These are phyloP conservation scores for Cloeon dipterum DNA, from an alignment of 2,888 invertebrate species.

Conservation along the genomic window DNA sequence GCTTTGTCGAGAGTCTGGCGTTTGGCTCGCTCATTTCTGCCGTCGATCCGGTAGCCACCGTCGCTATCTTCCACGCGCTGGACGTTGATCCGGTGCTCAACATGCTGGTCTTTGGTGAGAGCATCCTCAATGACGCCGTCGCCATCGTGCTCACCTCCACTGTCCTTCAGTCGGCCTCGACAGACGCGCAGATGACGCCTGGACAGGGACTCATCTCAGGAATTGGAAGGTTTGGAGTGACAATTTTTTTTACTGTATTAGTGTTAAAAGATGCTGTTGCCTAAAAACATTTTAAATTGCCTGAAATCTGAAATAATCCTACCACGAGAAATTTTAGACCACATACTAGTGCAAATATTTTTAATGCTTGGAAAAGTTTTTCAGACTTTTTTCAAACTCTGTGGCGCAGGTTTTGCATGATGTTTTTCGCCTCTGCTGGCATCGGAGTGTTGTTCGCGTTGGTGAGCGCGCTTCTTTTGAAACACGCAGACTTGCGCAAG, in stretches of 20 bases:
- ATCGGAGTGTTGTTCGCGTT: slow-evolving; percentile 90
- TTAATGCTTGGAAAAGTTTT: too few relatives aligned
- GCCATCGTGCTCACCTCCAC: slow-evolving; percentile 92
- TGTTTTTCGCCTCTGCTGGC: slow-evolving; percentile 97
- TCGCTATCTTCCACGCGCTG: slow-evolving; percentile 94
- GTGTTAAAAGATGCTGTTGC: too few relatives aligned
- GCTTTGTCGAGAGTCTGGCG: slow-evolving; percentile 93
- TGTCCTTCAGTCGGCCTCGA: not conserved
- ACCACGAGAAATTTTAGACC: too few relatives aligned
- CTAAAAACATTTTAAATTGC: too few relatives aligned
- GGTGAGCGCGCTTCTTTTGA: slow-evolving; percentile 73
- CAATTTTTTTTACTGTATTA: too few relatives aligned
- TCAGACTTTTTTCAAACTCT: too few relatives aligned
- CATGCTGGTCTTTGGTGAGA: slow-evolving; percentile 97
- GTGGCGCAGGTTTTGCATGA: slow-evolving; percentile 61
- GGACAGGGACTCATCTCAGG: slow-evolving; percentile 1
- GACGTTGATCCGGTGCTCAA: slow-evolving; percentile 94
- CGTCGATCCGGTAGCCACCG: slow-evolving; percentile 96
- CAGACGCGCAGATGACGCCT: slow-evolving; percentile 2
- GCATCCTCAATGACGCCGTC: slow-evolving; percentile 93
- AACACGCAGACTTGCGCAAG: slow-evolving; percentile 87
- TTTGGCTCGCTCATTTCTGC: slow-evolving; percentile 97
- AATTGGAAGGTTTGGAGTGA: slow-evolving; percentile 12
- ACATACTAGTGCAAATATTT: too few relatives aligned
- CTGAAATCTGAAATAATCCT: too few relatives aligned